These are phyloP conservation scores for Synanthedon myopaeformis DNA, from an alignment of 2,888 invertebrate genomes.

Conservation along the genomic window DNA sequence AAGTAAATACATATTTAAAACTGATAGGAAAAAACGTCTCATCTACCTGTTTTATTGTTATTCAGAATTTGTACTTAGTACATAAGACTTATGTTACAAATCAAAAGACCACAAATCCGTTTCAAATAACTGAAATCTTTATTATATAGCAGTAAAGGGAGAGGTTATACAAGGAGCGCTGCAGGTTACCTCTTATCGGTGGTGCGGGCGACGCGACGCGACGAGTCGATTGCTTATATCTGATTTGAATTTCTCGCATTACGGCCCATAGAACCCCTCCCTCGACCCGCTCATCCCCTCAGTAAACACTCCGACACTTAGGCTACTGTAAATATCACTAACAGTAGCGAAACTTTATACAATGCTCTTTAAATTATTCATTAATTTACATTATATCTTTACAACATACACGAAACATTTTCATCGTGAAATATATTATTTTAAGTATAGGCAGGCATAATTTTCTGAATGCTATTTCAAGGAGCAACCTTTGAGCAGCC, in stretches of 20 bases:
- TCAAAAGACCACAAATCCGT: neutral
- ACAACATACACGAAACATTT: too few relatives aligned
- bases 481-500: too few relatives aligned
- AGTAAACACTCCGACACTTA: slow-evolving; percentile 48
- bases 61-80: too few relatives aligned
- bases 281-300: slow-evolving; percentile 24
- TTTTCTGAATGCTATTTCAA: too few relatives aligned
- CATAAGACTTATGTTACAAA: neutral
- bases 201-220: slow-evolving; percentile 32
- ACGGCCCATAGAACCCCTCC: slow-evolving; percentile 33
- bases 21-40: too few relatives aligned
- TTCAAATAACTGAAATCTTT: slow-evolving; percentile 28
- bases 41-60: too few relatives aligned
- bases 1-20: too few relatives aligned
- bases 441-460: too few relatives aligned
- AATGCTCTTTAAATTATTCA: neutral
- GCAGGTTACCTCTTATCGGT: slow-evolving; percentile 37
- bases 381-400: too few relatives aligned
- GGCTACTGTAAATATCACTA: neutral
- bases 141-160: slow-evolving; percentile 30
- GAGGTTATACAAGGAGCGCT: slow-evolving; percentile 26
- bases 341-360: neutral
- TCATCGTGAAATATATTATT: too few relatives aligned
- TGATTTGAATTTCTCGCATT: slow-evolving; percentile 63
- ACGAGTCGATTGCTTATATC: slow-evolving; percentile 52